Percentiles rank a stretch among this genome's conserved stretches.
Conservation (phyloP, 2,888 invertebrate genomes). For the Drosophila kambysellisi region DNA sequence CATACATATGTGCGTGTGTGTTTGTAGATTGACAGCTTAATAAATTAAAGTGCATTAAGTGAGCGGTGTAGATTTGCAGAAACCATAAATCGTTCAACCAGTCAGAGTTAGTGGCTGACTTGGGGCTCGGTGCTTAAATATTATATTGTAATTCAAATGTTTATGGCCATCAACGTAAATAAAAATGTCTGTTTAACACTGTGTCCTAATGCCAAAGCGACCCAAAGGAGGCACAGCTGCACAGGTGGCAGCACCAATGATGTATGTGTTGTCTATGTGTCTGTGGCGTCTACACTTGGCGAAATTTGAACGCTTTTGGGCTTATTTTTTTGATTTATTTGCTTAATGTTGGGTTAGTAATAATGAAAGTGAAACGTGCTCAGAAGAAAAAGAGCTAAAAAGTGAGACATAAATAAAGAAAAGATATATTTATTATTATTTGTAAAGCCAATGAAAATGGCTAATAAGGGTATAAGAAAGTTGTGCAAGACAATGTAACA, state of each 20-base stretch:
- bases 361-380: not conserved
- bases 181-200: slow-evolving; percentile 71
- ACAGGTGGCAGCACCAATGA: slow-evolving; percentile 50
- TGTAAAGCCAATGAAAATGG: not conserved
- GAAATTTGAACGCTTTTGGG: not conserved
- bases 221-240: slow-evolving; percentile 40
- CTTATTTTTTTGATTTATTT: not conserved
- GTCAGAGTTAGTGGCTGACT: slow-evolving; percentile 29
- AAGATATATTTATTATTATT: not conserved
- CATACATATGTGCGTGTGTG: not conserved
- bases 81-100: slow-evolving; percentile 71
- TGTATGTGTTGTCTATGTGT: slow-evolving; percentile 42
- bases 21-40: slow-evolving; percentile 73
- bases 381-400: not conserved
- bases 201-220: slow-evolving; percentile 1
- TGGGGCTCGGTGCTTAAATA: slow-evolving; percentile 66
- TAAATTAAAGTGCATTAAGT: slow-evolving; percentile 80
- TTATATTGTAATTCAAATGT: slow-evolving; percentile 80
- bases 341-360: not conserved
- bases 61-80: slow-evolving; percentile 72
- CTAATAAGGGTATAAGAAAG: not conserved
- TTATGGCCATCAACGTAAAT: slow-evolving; percentile 80
- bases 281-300: slow-evolving; percentile 9
- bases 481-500: not conserved
- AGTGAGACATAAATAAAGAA: not conserved